Conservation (phyloP, 1,140 invertebrate species). For the Bombus terrestris region DNA sequence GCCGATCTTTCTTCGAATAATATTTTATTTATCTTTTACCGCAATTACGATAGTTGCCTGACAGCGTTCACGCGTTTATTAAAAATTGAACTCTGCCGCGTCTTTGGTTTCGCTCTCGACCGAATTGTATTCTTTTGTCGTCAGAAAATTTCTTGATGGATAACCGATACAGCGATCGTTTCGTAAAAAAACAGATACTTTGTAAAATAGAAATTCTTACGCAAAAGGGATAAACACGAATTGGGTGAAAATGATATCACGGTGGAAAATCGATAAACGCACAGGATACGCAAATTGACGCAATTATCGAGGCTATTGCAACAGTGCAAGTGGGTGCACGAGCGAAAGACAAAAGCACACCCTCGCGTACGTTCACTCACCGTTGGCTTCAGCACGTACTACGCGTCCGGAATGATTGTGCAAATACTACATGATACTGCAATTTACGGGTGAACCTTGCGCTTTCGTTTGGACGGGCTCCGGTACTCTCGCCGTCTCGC, state of each 20-base stretch:
- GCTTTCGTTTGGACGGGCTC: conserved; percentile 21
- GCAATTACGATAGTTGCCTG: neutral
- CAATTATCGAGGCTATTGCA: conserved; percentile 28
- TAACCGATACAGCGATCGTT: too few relatives aligned
- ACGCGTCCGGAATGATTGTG: conserved; percentile 25
- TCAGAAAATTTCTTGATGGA: neutral
- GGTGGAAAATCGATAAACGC: neutral
- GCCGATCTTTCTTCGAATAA: neutral
- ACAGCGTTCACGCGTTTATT: neutral
- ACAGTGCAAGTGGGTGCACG: conserved; percentile 16
- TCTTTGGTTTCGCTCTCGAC: too few relatives aligned
- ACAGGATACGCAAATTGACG: conserved; percentile 16
- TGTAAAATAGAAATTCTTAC: too few relatives aligned
- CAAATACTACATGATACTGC: conserved; percentile 39
- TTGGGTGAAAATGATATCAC: neutral
- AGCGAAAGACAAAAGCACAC: conserved; percentile 45
- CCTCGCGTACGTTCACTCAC: conserved; percentile 38
- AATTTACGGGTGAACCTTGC: conserved; percentile 30
- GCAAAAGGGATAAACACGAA: neutral
- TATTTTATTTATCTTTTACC: neutral
- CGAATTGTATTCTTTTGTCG: neutral
- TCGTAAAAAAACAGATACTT: too few relatives aligned
- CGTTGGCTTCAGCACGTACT: conserved; percentile 11
- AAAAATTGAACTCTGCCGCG: too few relatives aligned
- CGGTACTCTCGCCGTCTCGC: neutral